Conservation (phyloP, 2,888 invertebrate species). For the Antitype chi region DNA sequence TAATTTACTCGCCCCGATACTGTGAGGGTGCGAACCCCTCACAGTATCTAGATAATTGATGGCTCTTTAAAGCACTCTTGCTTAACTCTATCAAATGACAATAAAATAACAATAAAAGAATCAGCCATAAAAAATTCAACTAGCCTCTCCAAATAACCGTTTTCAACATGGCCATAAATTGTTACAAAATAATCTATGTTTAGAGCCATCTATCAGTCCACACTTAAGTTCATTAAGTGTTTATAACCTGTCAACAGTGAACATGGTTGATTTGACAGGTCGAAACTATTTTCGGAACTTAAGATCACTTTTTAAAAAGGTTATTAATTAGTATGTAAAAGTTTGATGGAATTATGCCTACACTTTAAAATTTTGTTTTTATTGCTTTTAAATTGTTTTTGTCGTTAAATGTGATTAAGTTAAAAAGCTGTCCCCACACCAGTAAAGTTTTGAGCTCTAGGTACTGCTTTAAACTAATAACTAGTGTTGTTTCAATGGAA, state of each 20-base stretch:
- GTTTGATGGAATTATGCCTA: neutral
- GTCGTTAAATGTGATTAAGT: too few relatives aligned
- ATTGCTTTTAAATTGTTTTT: conserved; percentile 24
- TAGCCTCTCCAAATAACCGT: conserved; percentile 10
- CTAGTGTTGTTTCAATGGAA: too few relatives aligned
- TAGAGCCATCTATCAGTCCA: conserved; percentile 56
- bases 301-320: conserved; percentile 30
- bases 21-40: too few relatives aligned
- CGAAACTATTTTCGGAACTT: conserved; percentile 55
- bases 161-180: conserved; percentile 49
- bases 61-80: conserved; percentile 14
- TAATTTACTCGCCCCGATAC: too few relatives aligned
- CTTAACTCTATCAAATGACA: conserved; percentile 24
- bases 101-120: conserved; percentile 41
- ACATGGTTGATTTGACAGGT: conserved; percentile 59
- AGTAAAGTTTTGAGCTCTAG: too few relatives aligned
- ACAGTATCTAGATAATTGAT: neutral
- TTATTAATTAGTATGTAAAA: neutral
- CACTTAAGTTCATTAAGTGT: conserved; percentile 54
- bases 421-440: too few relatives aligned
- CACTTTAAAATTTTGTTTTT: neutral
- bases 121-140: conserved; percentile 32
- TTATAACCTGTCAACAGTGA: conserved; percentile 59
- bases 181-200: conserved; percentile 58
- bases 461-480: too few relatives aligned